Conservation (phyloP, 2,113 vertebrate species). For the Mus pahari region DNA sequence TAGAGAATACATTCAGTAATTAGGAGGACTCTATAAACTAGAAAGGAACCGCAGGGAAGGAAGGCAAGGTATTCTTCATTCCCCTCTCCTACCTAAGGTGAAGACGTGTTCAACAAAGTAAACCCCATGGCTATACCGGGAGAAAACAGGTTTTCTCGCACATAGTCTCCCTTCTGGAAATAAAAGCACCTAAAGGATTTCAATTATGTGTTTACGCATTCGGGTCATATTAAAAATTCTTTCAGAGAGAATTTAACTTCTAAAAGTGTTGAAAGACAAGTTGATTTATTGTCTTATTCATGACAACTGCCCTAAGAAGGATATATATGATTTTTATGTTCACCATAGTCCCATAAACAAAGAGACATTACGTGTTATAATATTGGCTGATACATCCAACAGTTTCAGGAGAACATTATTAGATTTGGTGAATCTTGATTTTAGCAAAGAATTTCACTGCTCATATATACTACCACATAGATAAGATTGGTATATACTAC, state of each 20-base stretch:
- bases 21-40: background rate
- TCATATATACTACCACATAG: fast-evolving
- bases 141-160: background rate
- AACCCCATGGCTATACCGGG: background rate
- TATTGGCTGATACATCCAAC: background rate
- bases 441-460: background rate
- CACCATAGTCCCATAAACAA: background rate
- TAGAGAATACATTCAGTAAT: background rate
- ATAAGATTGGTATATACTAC: background rate
- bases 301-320: background rate
- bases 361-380: background rate
- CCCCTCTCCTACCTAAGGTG: background rate
- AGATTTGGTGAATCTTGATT: background rate
- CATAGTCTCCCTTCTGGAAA: background rate
- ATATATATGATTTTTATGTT: background rate
- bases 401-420: background rate
- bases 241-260: background rate
- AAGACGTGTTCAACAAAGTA: background rate
- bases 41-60: background rate
- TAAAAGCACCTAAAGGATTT: background rate
- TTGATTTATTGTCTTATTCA: background rate
- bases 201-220: background rate
- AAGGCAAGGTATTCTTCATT: background rate
- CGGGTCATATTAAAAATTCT: background rate
- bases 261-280: background rate